Conservation (phyloP, 2,888 invertebrate species). For the Thysanoteuthis rhombus region DNA sequence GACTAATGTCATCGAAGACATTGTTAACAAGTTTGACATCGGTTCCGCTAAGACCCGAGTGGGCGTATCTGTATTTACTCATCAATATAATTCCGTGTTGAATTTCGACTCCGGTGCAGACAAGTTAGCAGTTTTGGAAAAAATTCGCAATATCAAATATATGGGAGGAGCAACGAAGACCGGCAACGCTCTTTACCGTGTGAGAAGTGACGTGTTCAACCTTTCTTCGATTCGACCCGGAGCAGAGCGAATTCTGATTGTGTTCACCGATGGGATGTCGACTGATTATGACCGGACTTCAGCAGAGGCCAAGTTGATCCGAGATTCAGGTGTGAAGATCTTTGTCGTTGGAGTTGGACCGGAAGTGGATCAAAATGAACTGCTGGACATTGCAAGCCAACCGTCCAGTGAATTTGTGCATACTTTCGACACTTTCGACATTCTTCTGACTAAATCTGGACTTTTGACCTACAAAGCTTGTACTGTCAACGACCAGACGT, state of each 20-base stretch:
- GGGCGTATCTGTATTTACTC: not conserved
- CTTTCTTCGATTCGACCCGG: conserved; percentile 26
- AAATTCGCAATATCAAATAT: conserved; percentile 32
- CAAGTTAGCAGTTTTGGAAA: not conserved
- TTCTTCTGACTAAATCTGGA: conserved; percentile 39
- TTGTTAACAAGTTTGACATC: not conserved
- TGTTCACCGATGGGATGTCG: conserved; percentile 49
- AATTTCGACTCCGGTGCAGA: not conserved
- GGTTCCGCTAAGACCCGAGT: not conserved
- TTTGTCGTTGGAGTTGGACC: conserved; percentile 45
- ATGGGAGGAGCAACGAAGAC: conserved; percentile 43
- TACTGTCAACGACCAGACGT: conserved; percentile 24
- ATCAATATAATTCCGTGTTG: not conserved
- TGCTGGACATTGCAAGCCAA: conserved; percentile 38
- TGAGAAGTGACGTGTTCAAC: conserved; percentile 39
- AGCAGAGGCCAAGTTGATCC: conserved; percentile 38
- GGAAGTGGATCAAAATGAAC: conserved; percentile 37
- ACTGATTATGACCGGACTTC: conserved; percentile 36
- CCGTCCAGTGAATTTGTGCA: conserved; percentile 38
- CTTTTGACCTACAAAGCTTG: conserved; percentile 43
- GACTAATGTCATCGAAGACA: not conserved
- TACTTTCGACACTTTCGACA: conserved; percentile 40
- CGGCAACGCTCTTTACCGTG: conserved; percentile 40
- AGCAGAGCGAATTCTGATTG: conserved; percentile 43
- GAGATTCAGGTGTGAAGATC: conserved; percentile 39